Evolutionary conservation across 2,888 invertebrate genomes (phyloP), one percentile per base, ranked within the genome.

Genomic region (Oscheius sp.): DNA sequence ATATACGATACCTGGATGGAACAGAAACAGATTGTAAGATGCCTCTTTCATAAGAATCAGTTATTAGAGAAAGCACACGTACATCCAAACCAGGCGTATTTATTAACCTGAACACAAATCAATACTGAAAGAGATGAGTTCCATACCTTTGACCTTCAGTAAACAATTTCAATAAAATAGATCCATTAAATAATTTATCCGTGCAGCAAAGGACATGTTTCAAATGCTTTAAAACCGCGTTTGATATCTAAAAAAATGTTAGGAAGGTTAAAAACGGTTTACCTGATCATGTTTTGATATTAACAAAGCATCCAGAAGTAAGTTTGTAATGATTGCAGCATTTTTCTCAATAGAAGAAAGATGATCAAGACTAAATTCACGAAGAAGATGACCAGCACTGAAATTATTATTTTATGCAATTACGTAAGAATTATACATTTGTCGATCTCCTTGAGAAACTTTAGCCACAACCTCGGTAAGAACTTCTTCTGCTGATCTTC

Each of bases 331-430:
- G 0, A 18, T 9, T 16, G 9, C 13, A 16, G 52, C 29, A 13
- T 7, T 23, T 1, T 49, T 43, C 3, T 35, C 35, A 12, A 70
- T 46, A 16, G 58, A 25, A 0, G 70, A 53, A 12, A 70, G 58
- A 49, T 70, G 70, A 18, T 70, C 70, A 5, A 27, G 21, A 45
- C 27, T 29, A 46, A 70, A 70, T 46, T 70, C 70, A 16, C 70
- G 70, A 1, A 70, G 59, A 1, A 70, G 52, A 46, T 43, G 70
- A 21, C 29, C 59, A 18, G 70, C 70, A 53, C 69, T 69, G 29
- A 35, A 55, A 55, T 3, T 29, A 58, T 25, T 13, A 35, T 58
- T n/a, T n/a, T n/a, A n/a, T 25, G 12, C 7, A 58, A 58, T 29
- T 13, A 23, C 1, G 13, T 12, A 27, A 58, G 27, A 23, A 27